Evolutionary conservation across 2,113 vertebrate genomes (phyloP), one percentile per base, ranked within the genome.

Genomic region (Ascaphus truei): DNA sequence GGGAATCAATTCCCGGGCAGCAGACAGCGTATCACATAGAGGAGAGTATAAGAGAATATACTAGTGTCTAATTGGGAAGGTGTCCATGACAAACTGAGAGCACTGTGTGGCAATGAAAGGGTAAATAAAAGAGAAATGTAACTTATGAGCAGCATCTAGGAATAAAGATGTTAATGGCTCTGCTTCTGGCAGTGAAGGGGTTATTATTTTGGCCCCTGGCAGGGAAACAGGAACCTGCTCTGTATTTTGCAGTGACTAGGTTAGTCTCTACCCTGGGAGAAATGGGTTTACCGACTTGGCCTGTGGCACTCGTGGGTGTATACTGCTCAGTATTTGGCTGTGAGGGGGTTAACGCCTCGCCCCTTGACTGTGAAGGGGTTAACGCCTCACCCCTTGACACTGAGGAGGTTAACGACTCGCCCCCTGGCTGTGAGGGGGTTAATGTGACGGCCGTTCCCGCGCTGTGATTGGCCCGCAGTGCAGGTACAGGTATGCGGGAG

Each of bases 401-500:
- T 7, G 5, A 26, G 29, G 33, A 37, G 15, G 33, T 34, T 33
- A 36, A 34, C 15, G 10, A 37, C 31, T 11, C 23, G 5, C 13
- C 43, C 10, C 5, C 37, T 29, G 43, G 1, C 16, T 23, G 4
- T 12, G 11, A 39, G 18, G 56, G n/a, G 36, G 56, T 61, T 61
- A 60, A 52, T 31, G 27, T 39, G 11, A 8, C 30, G 4, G 55
- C 15, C 11, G 13, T 60, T 39, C 3, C 22, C n/a, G 9, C 10
- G 30, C 33, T 31, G 29, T 60, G 57, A 69, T 69, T 61, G 67
- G 67, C 56, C 25, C 1, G 23, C 8, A 23, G 13, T 29, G 47
- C 67, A 69, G 67, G 67, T 69, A 69, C 67, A 69, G 67, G 67
- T 69, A 69, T 47, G n/a, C n/a, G n/a, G 25, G 3, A 13, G 31